A percentile compares a stretch with the other conserved stretches of the same genome.
Evolutionary conservation across 2,113 vertebrate species (phyloP).

Genomic region (Triplophysa dalaica): DNA sequence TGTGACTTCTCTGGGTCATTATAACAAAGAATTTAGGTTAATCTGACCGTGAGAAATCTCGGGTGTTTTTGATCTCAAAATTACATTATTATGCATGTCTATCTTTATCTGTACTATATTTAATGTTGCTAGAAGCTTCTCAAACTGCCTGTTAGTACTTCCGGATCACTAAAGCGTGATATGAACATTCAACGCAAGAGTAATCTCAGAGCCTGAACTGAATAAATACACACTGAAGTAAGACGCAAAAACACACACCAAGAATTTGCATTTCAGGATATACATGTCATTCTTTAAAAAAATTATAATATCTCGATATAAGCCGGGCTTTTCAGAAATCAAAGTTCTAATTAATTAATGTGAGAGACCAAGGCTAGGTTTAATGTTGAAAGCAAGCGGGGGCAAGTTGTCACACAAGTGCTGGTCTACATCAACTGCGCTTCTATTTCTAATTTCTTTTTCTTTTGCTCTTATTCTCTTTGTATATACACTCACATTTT

Average conservation of each 20-base stretch:
- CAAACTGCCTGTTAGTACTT: constrained; percentile 13
- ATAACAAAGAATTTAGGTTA: neutral
- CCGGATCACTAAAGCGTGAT: constrained; percentile 50
- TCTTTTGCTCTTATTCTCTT: no score
- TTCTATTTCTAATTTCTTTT: no score
- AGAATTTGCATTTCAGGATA: neutral
- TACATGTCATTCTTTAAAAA: neutral
- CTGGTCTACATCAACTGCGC: no score
- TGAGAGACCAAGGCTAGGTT: no score
- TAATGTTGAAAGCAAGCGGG: no score
- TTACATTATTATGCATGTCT: neutral
- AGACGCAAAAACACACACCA: neutral
- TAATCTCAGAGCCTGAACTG: constrained; percentile 5
- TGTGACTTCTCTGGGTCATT: neutral
- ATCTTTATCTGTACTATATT: constrained; percentile 3
- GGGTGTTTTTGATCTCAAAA: neutral
- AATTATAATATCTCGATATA: neutral
- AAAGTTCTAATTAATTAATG: neutral
- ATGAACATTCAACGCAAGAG: constrained; percentile 28
- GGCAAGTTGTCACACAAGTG: neutral
- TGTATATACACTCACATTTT: no score
- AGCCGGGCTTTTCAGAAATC: neutral
- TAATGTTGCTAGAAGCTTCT: constrained; percentile 8
- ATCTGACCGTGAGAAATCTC: neutral
- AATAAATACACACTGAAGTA: constrained; percentile 16